These are phyloP conservation scores for Matsumurasca onukii DNA, from an alignment of 1,140 invertebrate genomes.

Conservation along the genomic window DNA sequence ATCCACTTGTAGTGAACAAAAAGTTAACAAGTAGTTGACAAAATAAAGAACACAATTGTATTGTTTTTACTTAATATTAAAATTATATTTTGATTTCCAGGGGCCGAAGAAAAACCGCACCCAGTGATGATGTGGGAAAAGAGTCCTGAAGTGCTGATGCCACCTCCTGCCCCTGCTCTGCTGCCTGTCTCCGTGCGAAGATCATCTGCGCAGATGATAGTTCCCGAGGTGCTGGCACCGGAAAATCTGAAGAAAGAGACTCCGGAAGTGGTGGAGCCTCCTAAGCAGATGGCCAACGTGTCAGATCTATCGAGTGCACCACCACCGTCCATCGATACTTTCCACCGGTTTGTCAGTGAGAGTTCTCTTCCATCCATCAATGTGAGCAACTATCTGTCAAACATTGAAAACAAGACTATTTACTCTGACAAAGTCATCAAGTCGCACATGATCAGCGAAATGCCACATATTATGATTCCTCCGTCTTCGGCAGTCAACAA, in stretches of 20 bases:
- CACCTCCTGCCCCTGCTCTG: slow-evolving; percentile 31
- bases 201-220: slow-evolving; percentile 29
- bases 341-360: slow-evolving; percentile 47
- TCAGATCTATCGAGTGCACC: slow-evolving; percentile 47
- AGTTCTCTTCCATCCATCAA: slow-evolving; percentile 56
- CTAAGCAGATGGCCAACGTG: no score
- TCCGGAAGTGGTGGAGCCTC: slow-evolving; percentile 45
- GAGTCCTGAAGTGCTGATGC: slow-evolving; percentile 33
- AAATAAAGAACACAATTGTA: no score
- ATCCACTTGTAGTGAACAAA: no score
- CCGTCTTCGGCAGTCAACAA: background rate
- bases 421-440: background rate
- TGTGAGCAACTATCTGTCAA: slow-evolving; percentile 60
- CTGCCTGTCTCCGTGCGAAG: slow-evolving; percentile 29
- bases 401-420: slow-evolving; percentile 47
- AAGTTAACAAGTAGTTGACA: no score
- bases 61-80: background rate
- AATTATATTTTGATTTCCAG: slow-evolving; percentile 12
- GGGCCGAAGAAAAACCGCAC: slow-evolving; percentile 31
- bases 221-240: slow-evolving; percentile 29
- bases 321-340: slow-evolving; percentile 42
- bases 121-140: slow-evolving; percentile 37
- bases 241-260: slow-evolving; percentile 28
- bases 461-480: slow-evolving; percentile 40
- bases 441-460: slow-evolving; percentile 45